Percentiles rank a stretch among this genome's conserved stretches.
Conservation (phyloP, 2,113 vertebrate species). For the Ceratotherium simum region DNA sequence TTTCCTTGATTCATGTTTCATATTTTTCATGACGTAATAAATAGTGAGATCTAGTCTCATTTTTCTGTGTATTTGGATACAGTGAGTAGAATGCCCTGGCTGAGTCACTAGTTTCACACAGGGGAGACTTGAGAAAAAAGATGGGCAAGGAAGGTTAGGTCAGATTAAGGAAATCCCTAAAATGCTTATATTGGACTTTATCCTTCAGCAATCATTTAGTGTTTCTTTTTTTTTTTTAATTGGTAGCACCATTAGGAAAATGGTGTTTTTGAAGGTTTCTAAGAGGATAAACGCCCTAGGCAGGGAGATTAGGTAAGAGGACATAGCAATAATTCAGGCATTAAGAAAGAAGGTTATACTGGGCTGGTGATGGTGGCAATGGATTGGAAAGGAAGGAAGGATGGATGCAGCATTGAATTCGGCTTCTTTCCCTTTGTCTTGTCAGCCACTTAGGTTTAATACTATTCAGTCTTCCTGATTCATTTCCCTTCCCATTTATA, state of each 20-base stretch:
- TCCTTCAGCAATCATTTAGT: neutral
- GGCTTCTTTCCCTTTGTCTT: neutral
- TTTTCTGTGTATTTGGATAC: neutral
- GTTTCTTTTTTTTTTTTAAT: neutral
- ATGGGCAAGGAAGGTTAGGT: neutral
- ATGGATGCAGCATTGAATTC: neutral
- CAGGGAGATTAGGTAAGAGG: neutral
- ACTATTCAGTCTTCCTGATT: neutral
- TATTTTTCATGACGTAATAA: neutral
- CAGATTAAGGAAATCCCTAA: neutral
- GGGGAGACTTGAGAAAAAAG: neutral
- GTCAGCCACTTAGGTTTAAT: neutral
- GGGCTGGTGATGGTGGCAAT: neutral
- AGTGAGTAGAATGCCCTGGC: neutral
- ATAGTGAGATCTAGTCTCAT: neutral
- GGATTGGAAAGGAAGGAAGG: neutral
- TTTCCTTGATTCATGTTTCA: neutral
- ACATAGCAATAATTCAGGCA: neutral
- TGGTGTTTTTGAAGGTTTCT: neutral
- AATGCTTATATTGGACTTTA: neutral
- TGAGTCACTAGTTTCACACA: neutral
- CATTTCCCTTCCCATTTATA: conserved; percentile 19
- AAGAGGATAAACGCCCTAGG: neutral
- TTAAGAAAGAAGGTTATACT: neutral
- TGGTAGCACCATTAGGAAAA: neutral